Base-by-base conservation (phyloP, 2,113 vertebrate genomes). In the Microcebus jonahi region DNA sequence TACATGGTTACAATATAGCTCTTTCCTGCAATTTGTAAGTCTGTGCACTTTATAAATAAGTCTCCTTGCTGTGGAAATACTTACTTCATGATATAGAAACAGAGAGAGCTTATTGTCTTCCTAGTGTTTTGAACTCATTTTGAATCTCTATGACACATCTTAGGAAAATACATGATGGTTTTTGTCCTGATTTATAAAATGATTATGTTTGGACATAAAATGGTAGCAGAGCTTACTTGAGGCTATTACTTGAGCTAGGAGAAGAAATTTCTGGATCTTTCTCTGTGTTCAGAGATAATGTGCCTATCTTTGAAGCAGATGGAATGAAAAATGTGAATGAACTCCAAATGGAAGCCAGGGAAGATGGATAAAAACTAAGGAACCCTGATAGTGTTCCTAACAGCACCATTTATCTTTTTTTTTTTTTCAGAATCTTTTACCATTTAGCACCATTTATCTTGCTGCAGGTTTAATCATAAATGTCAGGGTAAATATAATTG, bases 31-130 rank as follows among this genome's bases (percentile, higher is more conserved):
- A 65, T 67, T 63, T 94, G 48, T 59, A 79, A 92, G 55, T 80
- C 34, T 36, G 63, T 42, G 21, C 42, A 10, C 11, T 95, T 88
- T 42, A 55, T 96, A 96, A 97, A 70, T 89, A 88, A 83, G n/a
- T 97, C 79, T 91, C 92, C 45, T 92, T 29, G 8, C 68, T 63
- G 42, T 94, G 96, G 71, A 93, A 88, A 61, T 96, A 82, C 91
- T 91, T 86, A 70, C 68, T 96, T 50, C 14, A 25, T 13, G 27
- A 71, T 89, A 23, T 90, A 67, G 27, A 79, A 76, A 48, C 67
- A 88, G 48, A 76, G 23, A 65, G 34, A 82, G 20, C 25, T 89
- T 65, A 42, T 50, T 86, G 59, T 81, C 81, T 93, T 81, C 27
- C 42, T 3, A 55, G 25, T 67, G n/a, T 65, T 90, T 85, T 93